These are phyloP conservation scores for Stercorarius parasiticus DNA, from an alignment of 2,113 vertebrate genomes.

Conservation along the genomic window DNA sequence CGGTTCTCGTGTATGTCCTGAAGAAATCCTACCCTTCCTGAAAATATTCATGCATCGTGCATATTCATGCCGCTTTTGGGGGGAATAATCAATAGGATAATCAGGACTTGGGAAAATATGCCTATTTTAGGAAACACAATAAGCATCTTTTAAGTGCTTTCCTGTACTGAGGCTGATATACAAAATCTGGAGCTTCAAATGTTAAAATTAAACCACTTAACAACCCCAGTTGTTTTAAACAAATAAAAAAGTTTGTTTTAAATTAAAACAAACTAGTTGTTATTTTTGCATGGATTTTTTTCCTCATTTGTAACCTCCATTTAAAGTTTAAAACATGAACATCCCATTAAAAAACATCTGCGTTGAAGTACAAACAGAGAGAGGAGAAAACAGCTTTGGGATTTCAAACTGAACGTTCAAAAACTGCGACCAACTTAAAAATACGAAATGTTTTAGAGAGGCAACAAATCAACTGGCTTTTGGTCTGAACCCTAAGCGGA, in stretches of 20 bases:
- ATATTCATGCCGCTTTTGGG: not conserved
- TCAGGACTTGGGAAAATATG: not conserved
- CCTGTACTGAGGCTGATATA: not conserved
- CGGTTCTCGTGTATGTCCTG: not conserved
- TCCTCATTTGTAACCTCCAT: not conserved
- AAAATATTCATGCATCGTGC: not conserved
- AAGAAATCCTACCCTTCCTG: slow-evolving; percentile 1
- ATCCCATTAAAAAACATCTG: not conserved
- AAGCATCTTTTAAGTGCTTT: not conserved
- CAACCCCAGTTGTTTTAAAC: too few species aligned
- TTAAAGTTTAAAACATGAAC: not conserved
- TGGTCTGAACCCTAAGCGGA: not conserved
- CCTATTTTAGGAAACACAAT: not conserved
- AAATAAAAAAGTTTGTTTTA: not conserved
- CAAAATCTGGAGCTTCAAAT: not conserved
- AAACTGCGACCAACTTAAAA: not conserved
- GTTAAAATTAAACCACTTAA: not conserved
- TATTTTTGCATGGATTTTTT: not conserved
- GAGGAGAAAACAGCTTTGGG: not conserved
- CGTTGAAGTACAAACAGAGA: accelerated
- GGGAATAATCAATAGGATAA: not conserved
- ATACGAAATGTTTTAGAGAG: not conserved
- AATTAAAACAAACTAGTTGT: not conserved
- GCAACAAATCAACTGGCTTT: not conserved
- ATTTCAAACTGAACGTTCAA: not conserved